Percentiles rank a stretch among this genome's conserved stretches.
Conservation (phyloP, 2,888 invertebrate genomes). For the Apodemia arnacis region DNA sequence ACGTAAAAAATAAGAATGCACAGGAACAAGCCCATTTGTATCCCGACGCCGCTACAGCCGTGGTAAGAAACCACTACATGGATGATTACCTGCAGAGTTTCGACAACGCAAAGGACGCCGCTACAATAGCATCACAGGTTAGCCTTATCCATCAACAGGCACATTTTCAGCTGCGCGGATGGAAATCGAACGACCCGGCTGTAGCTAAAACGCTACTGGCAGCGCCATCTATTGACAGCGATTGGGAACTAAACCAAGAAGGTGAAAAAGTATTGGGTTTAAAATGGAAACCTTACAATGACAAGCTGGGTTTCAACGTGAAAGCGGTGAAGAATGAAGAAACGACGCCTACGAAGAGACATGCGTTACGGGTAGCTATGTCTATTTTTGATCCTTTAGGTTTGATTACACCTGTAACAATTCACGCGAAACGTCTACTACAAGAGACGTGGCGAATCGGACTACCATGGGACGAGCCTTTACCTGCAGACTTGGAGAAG, state of each 20-base stretch:
- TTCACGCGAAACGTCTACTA: slow-evolving; percentile 29
- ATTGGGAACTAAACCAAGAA: not conserved
- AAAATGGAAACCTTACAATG: not conserved
- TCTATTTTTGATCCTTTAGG: slow-evolving; percentile 45
- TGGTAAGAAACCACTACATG: not conserved
- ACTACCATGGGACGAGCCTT: slow-evolving; percentile 34
- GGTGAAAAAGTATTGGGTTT: not conserved
- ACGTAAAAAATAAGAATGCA: slow-evolving; percentile 52
- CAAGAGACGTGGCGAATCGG: slow-evolving; percentile 40
- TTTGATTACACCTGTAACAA: slow-evolving; percentile 14
- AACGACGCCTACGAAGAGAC: slow-evolving; percentile 23
- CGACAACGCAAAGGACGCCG: not conserved
- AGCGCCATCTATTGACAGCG: not conserved
- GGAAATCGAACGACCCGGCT: not conserved
- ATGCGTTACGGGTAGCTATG: slow-evolving; percentile 19
- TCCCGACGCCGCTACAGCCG: not conserved
- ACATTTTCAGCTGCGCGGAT: not conserved
- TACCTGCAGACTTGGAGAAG: not conserved
- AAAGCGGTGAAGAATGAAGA: not conserved
- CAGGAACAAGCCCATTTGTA: not conserved
- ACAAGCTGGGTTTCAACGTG: not conserved
- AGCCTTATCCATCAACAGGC: not conserved
- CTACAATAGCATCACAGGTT: not conserved
- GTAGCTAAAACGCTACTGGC: not conserved
- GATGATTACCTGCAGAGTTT: slow-evolving; percentile 6